phyloP scores from a whole-genome alignment of 2,888 invertebrate genomes.

The Formica aserva region DNA sequence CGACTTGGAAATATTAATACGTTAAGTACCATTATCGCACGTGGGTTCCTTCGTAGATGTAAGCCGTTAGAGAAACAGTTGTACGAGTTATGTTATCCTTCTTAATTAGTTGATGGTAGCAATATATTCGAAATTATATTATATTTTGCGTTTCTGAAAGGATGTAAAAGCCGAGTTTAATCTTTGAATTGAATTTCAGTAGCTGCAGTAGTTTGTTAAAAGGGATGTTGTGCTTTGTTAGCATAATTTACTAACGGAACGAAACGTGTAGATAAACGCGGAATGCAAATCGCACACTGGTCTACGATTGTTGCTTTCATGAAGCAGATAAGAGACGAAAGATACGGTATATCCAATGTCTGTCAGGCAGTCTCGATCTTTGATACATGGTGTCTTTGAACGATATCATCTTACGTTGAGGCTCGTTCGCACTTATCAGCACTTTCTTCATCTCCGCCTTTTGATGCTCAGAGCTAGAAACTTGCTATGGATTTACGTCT shows the following conservation, averaged over 20 bases:
- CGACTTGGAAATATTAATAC: slow-evolving; percentile 11
- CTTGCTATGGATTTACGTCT: slow-evolving; percentile 43
- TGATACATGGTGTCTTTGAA: slow-evolving; percentile 46
- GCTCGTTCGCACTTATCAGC: slow-evolving; percentile 33
- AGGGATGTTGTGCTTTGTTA: neutral
- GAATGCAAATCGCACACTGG: slow-evolving; percentile 38
- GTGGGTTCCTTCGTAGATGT: neutral
- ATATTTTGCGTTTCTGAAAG: neutral
- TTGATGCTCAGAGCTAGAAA: slow-evolving; percentile 48
- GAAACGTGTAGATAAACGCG: neutral
- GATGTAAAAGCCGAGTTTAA: neutral
- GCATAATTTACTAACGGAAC: slow-evolving; percentile 10
- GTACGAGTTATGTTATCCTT: neutral
- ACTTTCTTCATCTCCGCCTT: slow-evolving; percentile 46
- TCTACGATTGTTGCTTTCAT: slow-evolving; percentile 30
- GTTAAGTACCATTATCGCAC: slow-evolving; percentile 1
- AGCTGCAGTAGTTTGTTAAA: neutral
- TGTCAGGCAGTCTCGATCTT: slow-evolving; percentile 41
- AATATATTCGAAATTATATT: neutral
- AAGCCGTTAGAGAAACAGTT: neutral
- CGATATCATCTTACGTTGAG: slow-evolving; percentile 53
- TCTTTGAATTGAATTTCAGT: slow-evolving; percentile 1
- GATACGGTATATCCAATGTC: slow-evolving; percentile 57
- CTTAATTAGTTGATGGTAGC: neutral
- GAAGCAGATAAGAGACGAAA: slow-evolving; percentile 36